Percentiles rank a stretch among this genome's conserved stretches.
phyloP scores from a whole-genome alignment of 2,113 vertebrate genomes.

The Pipra filicauda region DNA sequence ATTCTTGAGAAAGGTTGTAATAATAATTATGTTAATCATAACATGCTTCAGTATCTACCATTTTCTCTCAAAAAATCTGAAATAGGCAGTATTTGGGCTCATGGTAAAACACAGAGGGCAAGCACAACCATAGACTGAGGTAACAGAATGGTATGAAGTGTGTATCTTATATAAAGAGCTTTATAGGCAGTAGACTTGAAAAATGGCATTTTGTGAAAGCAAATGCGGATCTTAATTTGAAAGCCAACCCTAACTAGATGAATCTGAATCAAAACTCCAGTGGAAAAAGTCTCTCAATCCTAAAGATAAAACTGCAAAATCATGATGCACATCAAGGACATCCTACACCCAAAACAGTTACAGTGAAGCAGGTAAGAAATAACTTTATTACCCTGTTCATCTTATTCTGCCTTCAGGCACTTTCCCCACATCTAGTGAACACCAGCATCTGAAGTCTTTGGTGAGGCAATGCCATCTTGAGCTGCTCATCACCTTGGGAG shows the following conservation, averaged over 20 bases:
- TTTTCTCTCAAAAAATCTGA: background rate
- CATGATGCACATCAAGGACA: background rate
- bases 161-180: background rate
- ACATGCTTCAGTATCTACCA: background rate
- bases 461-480: background rate
- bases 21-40: background rate
- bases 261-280: background rate
- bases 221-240: background rate
- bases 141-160: background rate
- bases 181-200: background rate
- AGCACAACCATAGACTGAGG: background rate
- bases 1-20: background rate
- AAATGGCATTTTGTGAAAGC: background rate
- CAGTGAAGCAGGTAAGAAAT: background rate
- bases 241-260: background rate
- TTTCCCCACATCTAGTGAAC: background rate
- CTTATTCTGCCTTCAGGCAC: background rate
- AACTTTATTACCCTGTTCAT: background rate
- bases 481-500: background rate
- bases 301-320: background rate
- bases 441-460: fast-evolving
- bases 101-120: background rate
- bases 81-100: background rate
- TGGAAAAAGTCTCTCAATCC: background rate
- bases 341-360: background rate